A percentile compares a stretch with the other conserved stretches of the same genome.
phyloP scores from a whole-genome alignment of 1,140 invertebrate species.

The Brachionus paranguensis region DNA sequence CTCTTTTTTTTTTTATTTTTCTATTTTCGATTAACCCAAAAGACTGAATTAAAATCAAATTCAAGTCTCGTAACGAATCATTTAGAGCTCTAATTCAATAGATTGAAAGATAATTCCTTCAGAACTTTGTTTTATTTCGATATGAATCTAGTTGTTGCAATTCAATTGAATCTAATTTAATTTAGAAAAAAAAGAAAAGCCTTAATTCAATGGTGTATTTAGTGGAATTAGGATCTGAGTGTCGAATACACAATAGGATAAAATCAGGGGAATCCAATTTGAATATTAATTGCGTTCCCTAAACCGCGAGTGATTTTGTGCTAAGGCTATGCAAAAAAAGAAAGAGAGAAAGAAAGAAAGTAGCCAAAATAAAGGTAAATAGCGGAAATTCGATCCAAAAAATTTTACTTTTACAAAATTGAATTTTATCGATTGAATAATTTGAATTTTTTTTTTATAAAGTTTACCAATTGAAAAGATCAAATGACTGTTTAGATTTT shows the following conservation, averaged over 20 bases:
- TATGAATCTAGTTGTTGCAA: constrained; percentile 2
- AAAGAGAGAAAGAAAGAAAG: not conserved
- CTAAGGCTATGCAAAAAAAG: not conserved
- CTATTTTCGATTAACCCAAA: not conserved
- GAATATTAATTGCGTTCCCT: not conserved
- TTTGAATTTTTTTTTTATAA: constrained; percentile 6
- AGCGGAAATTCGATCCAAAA: not conserved
- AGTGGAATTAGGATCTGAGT: not conserved
- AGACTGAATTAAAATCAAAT: constrained; percentile 26
- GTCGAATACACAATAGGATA: constrained; percentile 7
- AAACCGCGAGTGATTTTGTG: not conserved
- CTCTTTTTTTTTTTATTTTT: too few relatives aligned
- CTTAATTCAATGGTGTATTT: constrained; percentile 23
- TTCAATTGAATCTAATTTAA: constrained; percentile 36
- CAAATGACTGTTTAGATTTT: constrained; percentile 18
- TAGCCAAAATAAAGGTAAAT: not conserved
- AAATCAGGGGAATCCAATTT: not conserved
- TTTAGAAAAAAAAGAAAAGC: not conserved
- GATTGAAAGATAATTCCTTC: constrained; percentile 19
- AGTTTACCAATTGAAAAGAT: constrained; percentile 10
- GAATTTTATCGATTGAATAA: constrained; percentile 26
- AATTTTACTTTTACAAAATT: not conserved
- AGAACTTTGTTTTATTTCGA: constrained; percentile 15
- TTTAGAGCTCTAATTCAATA: constrained; percentile 20
- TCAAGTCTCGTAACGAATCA: constrained; percentile 36